These are phyloP conservation scores for Crotalus tigris DNA, from an alignment of 2,113 vertebrate species.

Conservation along the genomic window DNA sequence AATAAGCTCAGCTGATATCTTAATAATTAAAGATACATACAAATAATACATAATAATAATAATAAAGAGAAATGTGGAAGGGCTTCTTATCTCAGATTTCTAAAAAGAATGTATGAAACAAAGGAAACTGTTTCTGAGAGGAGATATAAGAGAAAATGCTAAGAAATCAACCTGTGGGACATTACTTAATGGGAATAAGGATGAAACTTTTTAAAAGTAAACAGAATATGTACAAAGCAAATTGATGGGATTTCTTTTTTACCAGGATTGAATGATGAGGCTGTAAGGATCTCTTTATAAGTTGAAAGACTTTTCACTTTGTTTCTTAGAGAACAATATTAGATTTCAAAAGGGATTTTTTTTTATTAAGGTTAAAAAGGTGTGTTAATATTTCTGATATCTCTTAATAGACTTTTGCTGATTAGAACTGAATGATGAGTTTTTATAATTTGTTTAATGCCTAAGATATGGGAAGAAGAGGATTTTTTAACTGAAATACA, in stretches of 20 bases:
- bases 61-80: neutral
- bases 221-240: neutral
- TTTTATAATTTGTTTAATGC: neutral
- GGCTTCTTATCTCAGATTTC: neutral
- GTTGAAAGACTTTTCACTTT: neutral
- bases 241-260: neutral
- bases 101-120: neutral
- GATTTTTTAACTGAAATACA: neutral
- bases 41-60: neutral
- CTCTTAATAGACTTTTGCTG: neutral
- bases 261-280: neutral
- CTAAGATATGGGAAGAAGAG: neutral
- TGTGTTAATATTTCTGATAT: neutral
- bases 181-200: neutral
- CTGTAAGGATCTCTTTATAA: neutral
- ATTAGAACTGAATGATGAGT: neutral
- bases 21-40: neutral
- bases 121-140: neutral
- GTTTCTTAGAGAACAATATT: neutral
- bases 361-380: neutral
- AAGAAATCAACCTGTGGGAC: neutral
- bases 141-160: neutral
- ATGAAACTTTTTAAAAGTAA: neutral
- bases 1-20: neutral
- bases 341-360: neutral